Evolutionary conservation across 2,113 vertebrate species (phyloP), one percentile per base, ranked within the genome.

Genomic region (Machaerirhynchus nigripectus): DNA sequence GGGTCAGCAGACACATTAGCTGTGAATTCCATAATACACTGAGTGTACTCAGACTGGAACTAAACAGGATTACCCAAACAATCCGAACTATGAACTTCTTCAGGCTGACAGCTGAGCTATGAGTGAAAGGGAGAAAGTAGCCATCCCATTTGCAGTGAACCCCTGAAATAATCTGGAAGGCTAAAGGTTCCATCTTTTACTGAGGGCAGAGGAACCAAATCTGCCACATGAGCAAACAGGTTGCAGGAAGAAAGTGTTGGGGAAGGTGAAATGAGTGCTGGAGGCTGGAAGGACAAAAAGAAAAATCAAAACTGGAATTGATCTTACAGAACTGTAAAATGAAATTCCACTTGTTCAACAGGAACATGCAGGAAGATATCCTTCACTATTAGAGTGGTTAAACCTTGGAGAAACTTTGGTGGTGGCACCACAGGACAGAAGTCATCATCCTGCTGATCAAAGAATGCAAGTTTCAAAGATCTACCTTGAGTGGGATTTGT

Each of bases 81-180:
- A 71, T 30, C 35, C 68, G 15, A 33, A 35, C 27, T 12, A 35
- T 3, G 24, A 60, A 42, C 16, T 63, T 47, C 56, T 70, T 78
- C 24, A 78, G 65, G 28, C 47, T 69, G 28, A 80, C 67, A 90
- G 70, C 28, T 84, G 73, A 94, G 44, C 47, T 70, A 1, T 1
- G 5, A 82, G 46, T 0, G 2, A 40, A 28, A 79, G 13, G 30
- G 28, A 47, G 2, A 69, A 26, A 59, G 47, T 1, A 30, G 2
- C 27, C 10, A 4, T 17, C 12, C 35, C 20, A 35, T 35, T 28
- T 44, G 37, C n/a, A 74, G 16, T 7, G 33, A 78, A 40, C 1
- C 26, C 11, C 56, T 50, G 47, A 57, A 74, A 76, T 42, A 21
- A 37, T 22, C 13, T 1, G 1, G 28, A 50, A 67, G 5, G 14